Conservation (phyloP, 1,140 invertebrate genomes). For the Drosophila punjabiensis region DNA sequence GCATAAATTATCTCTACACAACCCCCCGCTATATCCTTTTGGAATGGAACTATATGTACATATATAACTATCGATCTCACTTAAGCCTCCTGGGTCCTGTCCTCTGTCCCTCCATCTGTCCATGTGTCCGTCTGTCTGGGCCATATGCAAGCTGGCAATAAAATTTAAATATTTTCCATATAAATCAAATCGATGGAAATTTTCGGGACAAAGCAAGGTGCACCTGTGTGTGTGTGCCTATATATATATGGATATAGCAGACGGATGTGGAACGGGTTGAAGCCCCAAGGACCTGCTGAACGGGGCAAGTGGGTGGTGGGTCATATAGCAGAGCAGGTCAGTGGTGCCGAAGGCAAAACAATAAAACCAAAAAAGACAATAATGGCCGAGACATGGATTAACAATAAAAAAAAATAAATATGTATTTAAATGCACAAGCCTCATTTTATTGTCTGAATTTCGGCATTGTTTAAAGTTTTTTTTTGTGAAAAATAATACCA, state of each 20-base stretch:
- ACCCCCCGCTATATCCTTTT: slow-evolving; percentile 17
- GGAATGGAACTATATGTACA: slow-evolving; percentile 27
- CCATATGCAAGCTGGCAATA: slow-evolving; percentile 81
- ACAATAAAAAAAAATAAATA: not conserved
- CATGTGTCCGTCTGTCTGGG: slow-evolving; percentile 25
- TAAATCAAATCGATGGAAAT: slow-evolving; percentile 82
- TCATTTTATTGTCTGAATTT: slow-evolving; percentile 3
- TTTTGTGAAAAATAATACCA: not conserved
- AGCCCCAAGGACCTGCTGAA: slow-evolving; percentile 57
- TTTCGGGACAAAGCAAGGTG: slow-evolving; percentile 68
- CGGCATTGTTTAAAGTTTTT: not conserved
- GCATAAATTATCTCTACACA: slow-evolving; percentile 68
- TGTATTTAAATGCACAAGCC: slow-evolving; percentile 5
- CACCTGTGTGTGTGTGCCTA: slow-evolving; percentile 25
- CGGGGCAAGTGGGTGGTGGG: not conserved
- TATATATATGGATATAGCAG: slow-evolving; percentile 4
- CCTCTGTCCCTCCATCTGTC: not conserved
- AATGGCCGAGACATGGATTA: slow-evolving; percentile 5
- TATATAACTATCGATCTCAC: slow-evolving; percentile 74
- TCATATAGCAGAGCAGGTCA: not conserved
- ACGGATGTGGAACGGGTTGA: not conserved
- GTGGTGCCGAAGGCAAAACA: not conserved
- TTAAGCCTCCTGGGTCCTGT: slow-evolving; percentile 55
- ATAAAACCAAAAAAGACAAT: not conserved
- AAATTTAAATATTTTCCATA: slow-evolving; percentile 84